phyloP scores from a whole-genome alignment of 1,140 invertebrate genomes.

The Temnothorax longispinosus region DNA sequence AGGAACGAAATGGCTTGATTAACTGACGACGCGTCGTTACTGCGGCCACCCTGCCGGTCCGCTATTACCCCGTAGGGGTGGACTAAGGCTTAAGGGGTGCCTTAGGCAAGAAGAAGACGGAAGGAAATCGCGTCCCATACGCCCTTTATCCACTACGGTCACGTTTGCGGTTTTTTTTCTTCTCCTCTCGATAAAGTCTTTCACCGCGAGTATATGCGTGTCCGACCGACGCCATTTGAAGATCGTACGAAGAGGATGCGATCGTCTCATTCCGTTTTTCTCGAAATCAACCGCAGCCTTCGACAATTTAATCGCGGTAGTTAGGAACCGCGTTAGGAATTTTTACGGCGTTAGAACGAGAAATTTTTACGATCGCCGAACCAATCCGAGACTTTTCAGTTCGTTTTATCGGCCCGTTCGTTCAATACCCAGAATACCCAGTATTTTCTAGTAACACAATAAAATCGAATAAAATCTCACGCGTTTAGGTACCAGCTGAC shows the following conservation, averaged over 20 bases:
- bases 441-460: not conserved
- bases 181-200: constrained; percentile 65
- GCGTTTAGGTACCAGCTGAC: not conserved
- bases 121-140: constrained; percentile 65
- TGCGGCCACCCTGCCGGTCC: constrained; percentile 78
- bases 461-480: not conserved
- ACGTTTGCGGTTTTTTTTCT: constrained; percentile 75
- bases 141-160: constrained; percentile 74
- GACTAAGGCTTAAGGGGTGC: constrained; percentile 70
- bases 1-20: constrained; percentile 85
- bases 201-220: not conserved
- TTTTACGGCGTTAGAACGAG: not conserved
- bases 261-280: constrained; percentile 1
- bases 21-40: constrained; percentile 85
- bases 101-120: constrained; percentile 74
- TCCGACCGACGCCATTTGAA: not conserved
- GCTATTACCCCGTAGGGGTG: constrained; percentile 78
- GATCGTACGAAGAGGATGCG: constrained; percentile 8
- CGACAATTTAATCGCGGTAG: not conserved
- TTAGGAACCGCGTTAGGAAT: not conserved
- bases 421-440: not conserved
- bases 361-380: not conserved
- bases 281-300: not conserved
- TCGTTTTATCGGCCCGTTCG: not conserved
- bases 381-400: not conserved